Conservation (phyloP, 2,797 vertebrate genomes). For the Oryzias sinensis region DNA sequence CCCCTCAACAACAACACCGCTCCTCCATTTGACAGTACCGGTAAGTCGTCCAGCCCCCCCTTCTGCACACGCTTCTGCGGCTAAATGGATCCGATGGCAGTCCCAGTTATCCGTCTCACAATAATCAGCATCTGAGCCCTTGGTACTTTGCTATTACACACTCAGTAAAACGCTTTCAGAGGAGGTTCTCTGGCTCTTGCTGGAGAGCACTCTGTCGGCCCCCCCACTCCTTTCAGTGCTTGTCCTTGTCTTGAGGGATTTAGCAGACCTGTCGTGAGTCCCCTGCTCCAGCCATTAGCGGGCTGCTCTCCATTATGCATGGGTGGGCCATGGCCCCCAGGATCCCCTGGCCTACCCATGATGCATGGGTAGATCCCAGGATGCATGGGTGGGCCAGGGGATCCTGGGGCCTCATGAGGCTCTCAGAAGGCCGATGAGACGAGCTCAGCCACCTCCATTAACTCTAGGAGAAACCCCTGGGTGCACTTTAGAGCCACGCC, state of each 20-base stretch:
- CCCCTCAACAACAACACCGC: constrained; percentile 57
- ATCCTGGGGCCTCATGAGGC: no score
- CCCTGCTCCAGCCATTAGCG: constrained; percentile 68
- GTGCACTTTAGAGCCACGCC: constrained; percentile 13
- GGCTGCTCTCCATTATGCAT: constrained; percentile 58
- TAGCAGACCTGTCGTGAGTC: constrained; percentile 42
- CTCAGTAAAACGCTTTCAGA: constrained; percentile 9
- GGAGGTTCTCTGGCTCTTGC: constrained; percentile 17
- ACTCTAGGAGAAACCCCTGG: constrained; percentile 21
- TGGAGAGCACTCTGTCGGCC: constrained; percentile 21
- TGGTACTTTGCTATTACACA: not conserved
- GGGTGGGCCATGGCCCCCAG: constrained; percentile 22
- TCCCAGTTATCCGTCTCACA: constrained; percentile 18
- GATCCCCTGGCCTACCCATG: no score
- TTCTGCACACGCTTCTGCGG: not conserved
- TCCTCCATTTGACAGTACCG: constrained; percentile 38
- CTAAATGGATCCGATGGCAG: not conserved
- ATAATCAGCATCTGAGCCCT: not conserved
- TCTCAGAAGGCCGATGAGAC: no score
- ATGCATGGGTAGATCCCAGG: no score
- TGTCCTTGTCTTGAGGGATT: constrained; percentile 33
- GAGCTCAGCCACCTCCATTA: constrained; percentile 41
- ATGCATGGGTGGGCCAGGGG: no score
- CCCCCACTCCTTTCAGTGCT: constrained; percentile 14
- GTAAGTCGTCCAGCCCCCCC: constrained; percentile 47